A percentile compares a stretch with the other conserved stretches of the same genome.
These are phyloP conservation scores for Amiota minor DNA, from an alignment of 2,888 invertebrate genomes.

Conservation along the genomic window DNA sequence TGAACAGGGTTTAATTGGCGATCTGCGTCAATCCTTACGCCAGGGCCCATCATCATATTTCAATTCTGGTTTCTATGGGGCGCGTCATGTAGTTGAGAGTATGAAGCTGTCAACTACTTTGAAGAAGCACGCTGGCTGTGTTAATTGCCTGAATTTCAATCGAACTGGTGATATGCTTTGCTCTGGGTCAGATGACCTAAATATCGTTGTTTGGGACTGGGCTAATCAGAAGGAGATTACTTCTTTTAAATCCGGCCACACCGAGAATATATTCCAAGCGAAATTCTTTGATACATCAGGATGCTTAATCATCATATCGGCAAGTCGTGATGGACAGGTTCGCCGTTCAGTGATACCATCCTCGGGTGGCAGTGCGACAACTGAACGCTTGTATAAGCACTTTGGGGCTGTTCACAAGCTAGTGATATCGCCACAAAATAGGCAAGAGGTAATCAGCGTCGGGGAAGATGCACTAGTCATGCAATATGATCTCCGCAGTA, in stretches of 20 bases:
- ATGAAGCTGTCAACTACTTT: constrained; percentile 85
- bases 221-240: constrained; percentile 79
- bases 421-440: constrained; percentile 82
- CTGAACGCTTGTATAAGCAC: constrained; percentile 79
- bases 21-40: constrained; percentile 42
- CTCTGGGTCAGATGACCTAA: constrained; percentile 93
- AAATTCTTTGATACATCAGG: constrained; percentile 83
- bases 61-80: constrained; percentile 77
- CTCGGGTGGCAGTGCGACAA: constrained; percentile 72
- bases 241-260: constrained; percentile 86
- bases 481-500: constrained; percentile 85
- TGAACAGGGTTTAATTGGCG: constrained; percentile 61
- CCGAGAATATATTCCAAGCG: constrained; percentile 90
- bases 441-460: constrained; percentile 86
- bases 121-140: constrained; percentile 89
- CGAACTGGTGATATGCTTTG: constrained; percentile 80
- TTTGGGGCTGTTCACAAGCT: constrained; percentile 89
- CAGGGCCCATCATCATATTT: constrained; percentile 72
- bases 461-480: constrained; percentile 91
- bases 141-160: constrained; percentile 94
- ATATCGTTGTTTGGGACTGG: constrained; percentile 94
- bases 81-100: constrained; percentile 84
- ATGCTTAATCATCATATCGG: constrained; percentile 89
- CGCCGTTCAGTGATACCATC: constrained; percentile 78
- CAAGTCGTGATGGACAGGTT: constrained; percentile 91